Conservation (phyloP, 2,113 vertebrate genomes). For the Motacilla alba region DNA sequence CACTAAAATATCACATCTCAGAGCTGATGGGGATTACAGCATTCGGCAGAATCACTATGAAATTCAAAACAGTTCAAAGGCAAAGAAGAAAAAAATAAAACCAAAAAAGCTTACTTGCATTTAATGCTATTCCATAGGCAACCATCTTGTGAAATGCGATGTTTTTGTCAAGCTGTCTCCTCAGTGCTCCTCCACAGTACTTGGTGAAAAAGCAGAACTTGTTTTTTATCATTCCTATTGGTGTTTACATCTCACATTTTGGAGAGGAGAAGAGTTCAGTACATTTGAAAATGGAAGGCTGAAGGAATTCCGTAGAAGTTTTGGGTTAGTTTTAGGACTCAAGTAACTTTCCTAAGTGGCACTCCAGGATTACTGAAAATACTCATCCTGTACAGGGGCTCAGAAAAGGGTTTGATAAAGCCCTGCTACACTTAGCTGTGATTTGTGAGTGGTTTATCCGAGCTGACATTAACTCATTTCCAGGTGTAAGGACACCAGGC, state of each 20-base stretch:
- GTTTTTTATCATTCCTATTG: constrained; percentile 2
- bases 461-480: background rate
- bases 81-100: background rate
- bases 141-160: constrained; percentile 79
- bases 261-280: background rate
- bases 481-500: background rate
- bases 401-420: background rate
- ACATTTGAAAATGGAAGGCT: background rate
- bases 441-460: background rate
- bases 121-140: constrained; percentile 76
- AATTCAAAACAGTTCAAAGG: constrained; percentile 10
- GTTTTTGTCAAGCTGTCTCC: constrained; percentile 78
- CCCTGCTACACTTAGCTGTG: background rate
- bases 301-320: background rate
- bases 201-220: constrained; percentile 58
- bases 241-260: background rate
- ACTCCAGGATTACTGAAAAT: background rate
- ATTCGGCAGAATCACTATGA: constrained; percentile 5
- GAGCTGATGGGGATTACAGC: constrained; percentile 3
- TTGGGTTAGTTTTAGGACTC: background rate
- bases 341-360: background rate
- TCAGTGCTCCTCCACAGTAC: constrained; percentile 72
- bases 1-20: background rate
- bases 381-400: background rate
- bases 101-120: constrained; percentile 71